Percentiles rank a stretch among this genome's conserved stretches.
phyloP scores from a whole-genome alignment of 2,888 invertebrate genomes.

The Diarsia rubi region DNA sequence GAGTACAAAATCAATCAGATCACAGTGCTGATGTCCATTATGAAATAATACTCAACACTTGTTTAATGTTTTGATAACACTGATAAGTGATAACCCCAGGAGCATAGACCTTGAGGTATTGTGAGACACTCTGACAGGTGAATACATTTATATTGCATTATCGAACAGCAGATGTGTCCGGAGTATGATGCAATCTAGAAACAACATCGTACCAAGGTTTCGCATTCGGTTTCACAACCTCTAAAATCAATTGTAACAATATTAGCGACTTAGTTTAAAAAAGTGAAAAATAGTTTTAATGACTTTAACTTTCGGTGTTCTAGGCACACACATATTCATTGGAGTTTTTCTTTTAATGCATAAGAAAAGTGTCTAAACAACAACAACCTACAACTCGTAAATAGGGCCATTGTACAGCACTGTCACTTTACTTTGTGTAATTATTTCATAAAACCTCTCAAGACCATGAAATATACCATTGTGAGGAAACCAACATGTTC shows the following conservation, averaged over 20 bases:
- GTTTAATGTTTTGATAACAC: neutral
- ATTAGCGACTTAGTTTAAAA: neutral
- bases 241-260: neutral
- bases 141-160: constrained; percentile 13
- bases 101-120: constrained; percentile 1
- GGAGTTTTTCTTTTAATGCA: neutral
- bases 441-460: neutral
- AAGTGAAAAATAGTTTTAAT: neutral
- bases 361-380: neutral
- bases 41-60: neutral
- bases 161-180: neutral
- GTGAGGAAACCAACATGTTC: neutral
- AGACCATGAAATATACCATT: neutral
- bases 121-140: constrained; percentile 9
- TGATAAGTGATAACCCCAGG: constrained; percentile 4
- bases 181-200: neutral
- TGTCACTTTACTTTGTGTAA: neutral
- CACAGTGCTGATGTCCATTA: neutral
- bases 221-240: too few species aligned
- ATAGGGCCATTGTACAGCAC: neutral
- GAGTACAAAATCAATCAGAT: neutral
- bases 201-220: too few species aligned
- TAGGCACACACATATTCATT: neutral
- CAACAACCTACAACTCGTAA: neutral
- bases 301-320: neutral